Conservation (phyloP, 2,113 vertebrate genomes). For the Caloenas nicobarica region DNA sequence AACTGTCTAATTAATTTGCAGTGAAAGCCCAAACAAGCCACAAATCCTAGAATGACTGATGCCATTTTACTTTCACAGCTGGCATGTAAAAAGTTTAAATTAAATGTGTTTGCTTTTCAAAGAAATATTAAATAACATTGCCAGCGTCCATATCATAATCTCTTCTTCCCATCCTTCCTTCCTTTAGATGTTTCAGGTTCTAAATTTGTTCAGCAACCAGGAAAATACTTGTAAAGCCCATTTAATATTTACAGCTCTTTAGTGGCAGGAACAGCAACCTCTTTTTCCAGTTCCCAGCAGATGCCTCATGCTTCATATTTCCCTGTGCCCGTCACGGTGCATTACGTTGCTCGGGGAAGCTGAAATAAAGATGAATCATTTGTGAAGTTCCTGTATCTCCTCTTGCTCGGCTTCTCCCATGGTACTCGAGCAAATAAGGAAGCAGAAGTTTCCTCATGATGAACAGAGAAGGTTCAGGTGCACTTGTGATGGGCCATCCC, state of each 20-base stretch:
- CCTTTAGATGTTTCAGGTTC: not conserved
- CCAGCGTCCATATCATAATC: not conserved
- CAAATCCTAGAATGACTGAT: not conserved
- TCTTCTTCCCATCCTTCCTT: not conserved
- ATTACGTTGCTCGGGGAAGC: not conserved
- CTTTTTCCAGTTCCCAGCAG: not conserved
- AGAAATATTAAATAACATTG: not conserved
- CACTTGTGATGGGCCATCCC: fast-evolving
- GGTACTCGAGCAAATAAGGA: fast-evolving
- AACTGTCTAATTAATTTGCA: too few relatives aligned
- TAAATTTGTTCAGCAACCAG: not conserved
- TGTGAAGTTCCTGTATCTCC: not conserved
- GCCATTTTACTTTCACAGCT: not conserved
- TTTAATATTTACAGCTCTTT: not conserved
- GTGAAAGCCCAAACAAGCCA: not conserved
- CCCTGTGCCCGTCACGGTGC: not conserved
- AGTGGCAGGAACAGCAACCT: not conserved
- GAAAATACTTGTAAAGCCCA: not conserved
- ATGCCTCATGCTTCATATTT: not conserved
- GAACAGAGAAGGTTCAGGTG: not conserved
- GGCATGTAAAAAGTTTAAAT: not conserved
- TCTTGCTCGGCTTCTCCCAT: not conserved
- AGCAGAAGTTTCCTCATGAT: not conserved
- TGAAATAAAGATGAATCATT: not conserved
- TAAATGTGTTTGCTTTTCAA: slow-evolving; percentile 28